Evolutionary conservation across 2,888 invertebrate genomes (phyloP), one percentile per base, ranked within the genome.

Genomic region (Diaprepes abbreviatus): DNA sequence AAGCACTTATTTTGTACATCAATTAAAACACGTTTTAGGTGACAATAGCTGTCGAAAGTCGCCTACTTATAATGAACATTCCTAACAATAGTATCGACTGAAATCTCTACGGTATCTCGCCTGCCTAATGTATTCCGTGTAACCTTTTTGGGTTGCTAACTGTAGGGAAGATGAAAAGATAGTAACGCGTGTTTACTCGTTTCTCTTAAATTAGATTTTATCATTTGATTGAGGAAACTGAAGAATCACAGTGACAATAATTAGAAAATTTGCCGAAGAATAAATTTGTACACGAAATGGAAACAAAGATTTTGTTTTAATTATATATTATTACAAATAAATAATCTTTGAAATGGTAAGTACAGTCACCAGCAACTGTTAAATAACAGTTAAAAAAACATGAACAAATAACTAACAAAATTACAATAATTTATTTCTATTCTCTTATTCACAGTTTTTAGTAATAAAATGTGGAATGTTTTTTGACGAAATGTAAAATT

Each of bases 21-120:
- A 79, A 79, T 79, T 79, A 79, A 77, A 78, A 77, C 75, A 74
- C 75, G 71, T 76, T 76, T 72, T 73, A 75, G 72, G 77, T 75
- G 78, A 79, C 78, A 80, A 80, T 77, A 75, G 78, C 73, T 77
- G 79, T 79, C 77, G 76, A 79, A 80, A 77, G 75, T 77, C 76
- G 72, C 72, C 74, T 74, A 68, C 70, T 72, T 74, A 74, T 76
- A 76, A 78, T 74, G 75, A 48, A 28, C 48, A 48, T 14, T 74
- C 74, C 74, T 66, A 66, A 79, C 78, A 79, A 80, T 79, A 74
- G 63, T 79, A 79, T 79, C 79, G 73, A 65, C 60, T 35, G 65
- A 75, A 76, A 78, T 79, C 75, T 77, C 71, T 38, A 67, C 74
- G 74, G 68, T 71, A 74, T 71, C 73, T 74, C 73, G 75, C 76